Evolutionary conservation across 2,113 vertebrate species (phyloP), one percentile per base, ranked within the genome.

Genomic region (Nerophis ophidion): DNA sequence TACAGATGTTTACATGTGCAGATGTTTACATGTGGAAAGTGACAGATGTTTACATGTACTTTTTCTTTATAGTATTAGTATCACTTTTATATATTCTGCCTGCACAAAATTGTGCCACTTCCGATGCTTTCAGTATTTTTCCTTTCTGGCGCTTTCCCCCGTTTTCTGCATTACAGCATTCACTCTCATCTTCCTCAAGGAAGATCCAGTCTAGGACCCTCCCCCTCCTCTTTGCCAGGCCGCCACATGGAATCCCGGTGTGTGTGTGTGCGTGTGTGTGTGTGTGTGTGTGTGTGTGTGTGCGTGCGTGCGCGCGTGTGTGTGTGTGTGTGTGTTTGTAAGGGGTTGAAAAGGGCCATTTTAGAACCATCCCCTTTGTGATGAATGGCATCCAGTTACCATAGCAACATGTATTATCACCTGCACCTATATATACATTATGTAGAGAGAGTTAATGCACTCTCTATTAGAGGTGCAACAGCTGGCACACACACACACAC

Each of bases 371-470:
- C 62, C 72, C 69, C 67, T 71, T 66, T 66, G 66, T 75, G 61
- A 70, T 76, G 56, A 78, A 64, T 71, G 72, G 68, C 63, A 70
- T 66, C 62, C 52, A 54, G 79, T 84, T 69, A 52, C 81, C 60
- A 61, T 79, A 55, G 79, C 71, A 71, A 81, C 64, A 42, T 11
- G 4, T 9, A 46, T 50, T 75, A 68, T 79, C 76, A 74, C 65
- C 68, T 81, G 70, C 60, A 70, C 60, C 62, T 49, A 2, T 46
- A 61, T 46, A 61, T 58, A 68, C 0, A 9, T 48, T 36, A 34
- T 12, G 15, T 13, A 38, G 6, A 19, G n/a, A 53, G 59, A 69
- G 48, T 3, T 8, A 6, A 42, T 42, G 10, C 9, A 42, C 12
- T 42, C 40, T 12, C 40, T 40, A 40, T 15, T 47, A 14, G 5